Conservation (phyloP, 2,888 invertebrate genomes). For the Aethes cnicana region DNA sequence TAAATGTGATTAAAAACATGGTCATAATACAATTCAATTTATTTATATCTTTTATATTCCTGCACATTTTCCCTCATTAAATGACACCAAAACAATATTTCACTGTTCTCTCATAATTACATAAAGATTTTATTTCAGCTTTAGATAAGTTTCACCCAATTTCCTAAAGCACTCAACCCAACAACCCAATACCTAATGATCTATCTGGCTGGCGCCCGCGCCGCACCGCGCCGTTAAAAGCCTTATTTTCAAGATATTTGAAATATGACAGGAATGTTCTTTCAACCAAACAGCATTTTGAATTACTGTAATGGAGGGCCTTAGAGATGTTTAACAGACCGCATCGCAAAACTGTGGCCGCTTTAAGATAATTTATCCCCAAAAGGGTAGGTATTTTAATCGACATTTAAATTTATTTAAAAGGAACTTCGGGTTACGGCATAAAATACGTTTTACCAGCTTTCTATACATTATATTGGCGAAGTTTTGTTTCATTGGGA, state of each 20-base stretch:
- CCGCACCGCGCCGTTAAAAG: too few relatives aligned
- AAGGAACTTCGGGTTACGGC: slow-evolving; percentile 32
- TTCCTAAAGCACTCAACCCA: not conserved
- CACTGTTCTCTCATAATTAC: too few relatives aligned
- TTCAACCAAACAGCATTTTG: slow-evolving; percentile 25
- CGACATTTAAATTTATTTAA: slow-evolving; percentile 27
- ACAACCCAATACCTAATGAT: too few relatives aligned
- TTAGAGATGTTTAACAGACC: slow-evolving; percentile 29
- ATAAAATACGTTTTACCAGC: slow-evolving; percentile 31
- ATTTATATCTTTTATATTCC: too few relatives aligned
- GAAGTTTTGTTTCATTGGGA: slow-evolving; percentile 39
- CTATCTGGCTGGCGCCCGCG: too few relatives aligned
- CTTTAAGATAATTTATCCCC: slow-evolving; percentile 28
- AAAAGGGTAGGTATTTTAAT: slow-evolving; percentile 27
- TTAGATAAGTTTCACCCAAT: not conserved
- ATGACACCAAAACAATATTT: too few relatives aligned
- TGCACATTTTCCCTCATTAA: too few relatives aligned
- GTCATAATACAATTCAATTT: too few relatives aligned
- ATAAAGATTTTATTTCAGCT: too few relatives aligned
- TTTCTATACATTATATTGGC: slow-evolving; percentile 27
- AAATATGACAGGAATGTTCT: slow-evolving; percentile 22
- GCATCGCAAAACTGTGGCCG: slow-evolving; percentile 24
- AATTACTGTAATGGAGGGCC: slow-evolving; percentile 22
- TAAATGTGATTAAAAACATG: too few relatives aligned
- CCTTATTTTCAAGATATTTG: not conserved